These are phyloP conservation scores for Oxystoma pomonae DNA, from an alignment of 2,888 invertebrate genomes.

Conservation along the genomic window DNA sequence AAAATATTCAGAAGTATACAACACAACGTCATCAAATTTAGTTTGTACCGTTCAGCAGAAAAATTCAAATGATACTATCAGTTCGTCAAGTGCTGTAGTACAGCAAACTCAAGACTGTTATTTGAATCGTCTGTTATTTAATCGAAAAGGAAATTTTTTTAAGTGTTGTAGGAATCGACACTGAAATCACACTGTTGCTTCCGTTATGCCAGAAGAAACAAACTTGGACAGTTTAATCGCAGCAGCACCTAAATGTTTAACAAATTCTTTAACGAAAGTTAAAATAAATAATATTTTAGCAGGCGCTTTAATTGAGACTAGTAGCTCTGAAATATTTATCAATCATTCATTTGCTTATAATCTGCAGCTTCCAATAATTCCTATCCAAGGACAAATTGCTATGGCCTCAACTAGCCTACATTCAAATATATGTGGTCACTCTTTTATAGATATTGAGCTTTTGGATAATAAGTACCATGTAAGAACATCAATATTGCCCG, in stretches of 20 bases:
- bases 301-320: slow-evolving; percentile 2
- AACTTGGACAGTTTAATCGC: background rate
- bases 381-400: background rate
- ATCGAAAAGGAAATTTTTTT: background rate
- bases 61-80: background rate
- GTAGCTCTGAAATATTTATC: slow-evolving; percentile 1
- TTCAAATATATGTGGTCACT: slow-evolving; percentile 3
- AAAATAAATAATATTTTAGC: background rate
- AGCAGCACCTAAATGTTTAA: background rate
- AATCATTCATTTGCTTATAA: background rate
- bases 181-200: background rate
- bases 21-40: background rate
- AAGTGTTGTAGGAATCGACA: background rate
- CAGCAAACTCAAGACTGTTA: background rate
- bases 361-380: background rate
- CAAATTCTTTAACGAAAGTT: background rate
- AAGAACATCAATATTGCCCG: background rate
- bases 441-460: background rate
- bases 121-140: background rate
- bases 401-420: slow-evolving; percentile 2
- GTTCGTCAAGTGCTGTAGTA: background rate
- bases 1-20: background rate
- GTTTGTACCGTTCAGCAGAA: background rate
- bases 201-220: background rate
- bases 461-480: slow-evolving; percentile 1